Evolutionary conservation across 2,113 vertebrate genomes (phyloP), one percentile per base, ranked within the genome.

Genomic region (Mungos mungo): DNA sequence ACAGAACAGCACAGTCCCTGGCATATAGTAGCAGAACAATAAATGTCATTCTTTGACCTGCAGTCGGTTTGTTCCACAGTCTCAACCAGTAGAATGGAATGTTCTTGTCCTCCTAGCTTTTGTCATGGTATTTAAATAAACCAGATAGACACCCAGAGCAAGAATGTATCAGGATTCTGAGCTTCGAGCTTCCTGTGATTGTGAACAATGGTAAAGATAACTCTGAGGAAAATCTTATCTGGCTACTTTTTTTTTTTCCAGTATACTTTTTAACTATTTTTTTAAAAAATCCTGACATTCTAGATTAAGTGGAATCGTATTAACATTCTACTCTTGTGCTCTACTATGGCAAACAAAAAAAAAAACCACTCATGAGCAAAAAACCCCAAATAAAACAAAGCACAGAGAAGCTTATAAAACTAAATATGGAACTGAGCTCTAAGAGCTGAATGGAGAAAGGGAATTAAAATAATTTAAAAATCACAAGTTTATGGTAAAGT

Each of bases 381-480:
- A 96, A 96, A 50, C 52, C 90, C 82, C 63, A 63, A 96, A 97
- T 96, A 98, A 98, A 98, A 98, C 74, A 98, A 94, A 91, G 72
- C 95, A 98, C 85, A 93, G 96, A 94, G 57, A 97, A 66, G 74
- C 66, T 79, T 83, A 72, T 68, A 93, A 96, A 96, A 92, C 45
- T 81, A 97, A 97, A 97, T 69, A 50, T 94, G 80, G 33, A 93
- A 69, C 50, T 95, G 60, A 95, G 29, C 81, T 97, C 96, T 97
- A 93, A 99, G 96, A 98, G 98, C 98, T 98, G 98, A 99, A 98
- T 97, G 68, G 97, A 98, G 98, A 98, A 97, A 96, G 98, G 98
- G 97, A 98, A 99, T 99, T 99, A 98, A 99, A 99, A 99, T 98
- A 93, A 98, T 97, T 97, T 97, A 98, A 93, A 99, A 99, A 99